Base-by-base conservation (phyloP, 2,888 invertebrate species). In the Eilema depressum region DNA sequence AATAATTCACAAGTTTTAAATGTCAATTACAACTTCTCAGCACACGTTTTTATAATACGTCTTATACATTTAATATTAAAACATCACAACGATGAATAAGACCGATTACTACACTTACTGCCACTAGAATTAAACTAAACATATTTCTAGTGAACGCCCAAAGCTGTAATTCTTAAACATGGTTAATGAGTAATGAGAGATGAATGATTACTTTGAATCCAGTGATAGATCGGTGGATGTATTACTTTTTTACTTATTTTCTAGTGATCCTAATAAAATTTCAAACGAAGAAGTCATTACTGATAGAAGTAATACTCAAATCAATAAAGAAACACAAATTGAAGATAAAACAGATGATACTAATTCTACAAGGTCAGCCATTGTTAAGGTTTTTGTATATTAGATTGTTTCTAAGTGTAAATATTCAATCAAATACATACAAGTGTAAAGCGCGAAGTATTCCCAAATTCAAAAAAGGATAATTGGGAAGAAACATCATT, bases 401-500 rank as follows among this genome's bases (percentile, higher is more conserved):
- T 37, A 47, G 20, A 47, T 47, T 17, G 17, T 14, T 17, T 41
- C 5, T 5, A 47, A 53, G 10, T 53, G 2, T n/a, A n/a, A n/a
- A 53, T 53, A 41, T 25, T 37, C 17, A 20, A 20, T 57, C 37
- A 61, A 68, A 64, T 41, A 65, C 37, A 63, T 57, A 66, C 28
- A 66, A 68, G 20, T 37, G 57, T 37, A 63, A 53, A 25, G 41
- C 33, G 53, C 60, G 63, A 47, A 69, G 62, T 53, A 23, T 20
- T 26, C 7, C 61, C 56, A 65, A 56, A 64, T 57, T 47, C 56
- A 70, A 63, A 65, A 30, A 33, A 66, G 70, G 71, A 80, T 72
- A 75, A 78, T 82, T 81, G 80, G 73, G 78, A 65, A 79, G 78
- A 80, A 77, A 81, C 81, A 69, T 76, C 77, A 83, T 88, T 86